Evolutionary conservation across 1,140 invertebrate genomes (phyloP).

Genomic region (Helicoverpa zea): DNA sequence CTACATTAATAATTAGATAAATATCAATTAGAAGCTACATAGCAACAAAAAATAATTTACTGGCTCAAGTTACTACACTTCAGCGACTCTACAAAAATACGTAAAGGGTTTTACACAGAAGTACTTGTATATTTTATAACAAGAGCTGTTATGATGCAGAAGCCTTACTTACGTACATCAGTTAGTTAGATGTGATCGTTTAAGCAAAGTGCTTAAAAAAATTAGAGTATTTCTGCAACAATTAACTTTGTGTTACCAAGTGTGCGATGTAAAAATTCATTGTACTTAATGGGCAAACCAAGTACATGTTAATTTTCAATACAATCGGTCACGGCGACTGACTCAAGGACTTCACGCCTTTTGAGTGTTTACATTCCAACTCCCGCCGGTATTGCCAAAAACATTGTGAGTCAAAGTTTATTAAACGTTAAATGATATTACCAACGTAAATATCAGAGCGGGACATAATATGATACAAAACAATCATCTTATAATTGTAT

Average conservation of each 20-base stretch:
- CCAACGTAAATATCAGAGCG: slow-evolving; percentile 13
- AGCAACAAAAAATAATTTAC: no score
- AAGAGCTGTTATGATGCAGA: no score
- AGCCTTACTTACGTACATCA: no score
- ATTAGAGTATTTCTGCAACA: slow-evolving; percentile 1
- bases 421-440: slow-evolving; percentile 26
- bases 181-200: no score
- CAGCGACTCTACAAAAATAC: no score
- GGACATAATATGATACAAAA: not conserved
- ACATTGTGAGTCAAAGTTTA: slow-evolving; percentile 55
- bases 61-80: no score
- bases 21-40: no score
- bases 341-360: slow-evolving; percentile 65
- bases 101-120: no score
- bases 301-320: slow-evolving; percentile 65
- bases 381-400: slow-evolving; percentile 49
- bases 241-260: slow-evolving; percentile 10
- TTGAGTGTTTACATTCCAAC: slow-evolving; percentile 68
- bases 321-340: slow-evolving; percentile 61
- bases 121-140: no score
- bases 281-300: slow-evolving; percentile 53
- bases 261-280: slow-evolving; percentile 44
- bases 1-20: no score
- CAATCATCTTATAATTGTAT: not conserved
- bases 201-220: not conserved